These are phyloP conservation scores for Nyctibius bracteatus DNA, from an alignment of 2,113 vertebrate species.

Conservation along the genomic window DNA sequence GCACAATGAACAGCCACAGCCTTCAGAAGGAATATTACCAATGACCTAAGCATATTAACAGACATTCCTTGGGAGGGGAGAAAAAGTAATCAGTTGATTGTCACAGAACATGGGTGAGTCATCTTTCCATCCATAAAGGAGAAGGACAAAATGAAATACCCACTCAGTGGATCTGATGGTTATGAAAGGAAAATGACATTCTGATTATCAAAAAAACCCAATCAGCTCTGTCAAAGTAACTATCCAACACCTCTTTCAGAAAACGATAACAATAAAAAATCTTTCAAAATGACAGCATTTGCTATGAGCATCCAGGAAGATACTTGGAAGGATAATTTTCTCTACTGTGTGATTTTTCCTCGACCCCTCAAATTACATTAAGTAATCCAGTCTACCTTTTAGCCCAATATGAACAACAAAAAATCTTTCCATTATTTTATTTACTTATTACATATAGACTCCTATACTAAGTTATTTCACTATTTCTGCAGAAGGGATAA, in stretches of 20 bases:
- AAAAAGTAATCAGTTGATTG: conserved; percentile 15
- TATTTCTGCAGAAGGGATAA: not conserved
- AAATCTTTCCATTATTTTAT: not conserved
- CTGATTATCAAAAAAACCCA: not conserved
- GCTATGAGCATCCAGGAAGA: not conserved
- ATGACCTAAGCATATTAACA: not conserved
- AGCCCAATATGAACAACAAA: not conserved
- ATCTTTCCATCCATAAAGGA: not conserved
- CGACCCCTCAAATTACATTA: not conserved
- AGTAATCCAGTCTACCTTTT: not conserved
- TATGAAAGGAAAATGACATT: not conserved
- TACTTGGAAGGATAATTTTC: not conserved
- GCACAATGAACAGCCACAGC: not conserved
- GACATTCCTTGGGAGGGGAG: not conserved
- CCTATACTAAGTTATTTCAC: not conserved
- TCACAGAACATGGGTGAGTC: not conserved
- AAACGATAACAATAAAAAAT: not conserved
- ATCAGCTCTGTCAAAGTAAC: not conserved
- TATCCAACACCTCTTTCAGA: not conserved
- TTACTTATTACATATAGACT: not conserved
- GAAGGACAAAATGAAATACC: not conserved
- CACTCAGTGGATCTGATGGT: not conserved
- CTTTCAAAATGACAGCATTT: not conserved
- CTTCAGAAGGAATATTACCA: not conserved
- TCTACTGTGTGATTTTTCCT: not conserved